Evolutionary conservation across 2,888 invertebrate genomes (phyloP).

Genomic region (Drosophila subquinaria): DNA sequence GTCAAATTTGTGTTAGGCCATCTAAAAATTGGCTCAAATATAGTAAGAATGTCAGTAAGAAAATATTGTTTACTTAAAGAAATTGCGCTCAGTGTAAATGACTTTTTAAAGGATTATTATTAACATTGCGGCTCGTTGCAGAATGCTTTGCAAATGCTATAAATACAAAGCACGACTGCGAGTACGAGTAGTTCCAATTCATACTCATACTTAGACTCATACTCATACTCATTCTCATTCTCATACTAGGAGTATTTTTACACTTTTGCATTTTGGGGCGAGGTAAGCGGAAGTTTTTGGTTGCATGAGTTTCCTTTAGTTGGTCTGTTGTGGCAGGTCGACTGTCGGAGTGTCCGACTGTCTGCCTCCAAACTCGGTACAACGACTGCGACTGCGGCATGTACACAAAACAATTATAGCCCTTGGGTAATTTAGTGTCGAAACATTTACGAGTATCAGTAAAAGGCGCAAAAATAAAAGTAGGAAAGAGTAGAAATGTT

Average conservation of each 20-base stretch:
- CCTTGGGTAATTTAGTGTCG: constrained; percentile 80
- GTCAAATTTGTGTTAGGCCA: neutral
- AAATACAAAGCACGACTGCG: constrained; percentile 57
- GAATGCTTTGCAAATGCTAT: constrained; percentile 45
- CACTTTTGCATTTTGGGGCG: constrained; percentile 51
- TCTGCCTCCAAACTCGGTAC: neutral
- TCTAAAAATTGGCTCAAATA: neutral
- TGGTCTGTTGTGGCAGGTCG: constrained; percentile 26
- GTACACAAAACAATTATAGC: constrained; percentile 80
- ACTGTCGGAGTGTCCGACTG: neutral
- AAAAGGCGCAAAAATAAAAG: constrained; percentile 22
- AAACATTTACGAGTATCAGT: constrained; percentile 65
- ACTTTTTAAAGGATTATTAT: constrained; percentile 27
- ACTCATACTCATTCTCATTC: no score
- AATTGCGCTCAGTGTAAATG: constrained; percentile 10
- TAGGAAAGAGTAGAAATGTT: constrained; percentile 54
- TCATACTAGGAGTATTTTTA: constrained; percentile 43
- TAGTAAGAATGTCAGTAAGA: neutral
- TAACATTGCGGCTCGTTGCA: constrained; percentile 23
- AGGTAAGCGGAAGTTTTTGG: constrained; percentile 19
- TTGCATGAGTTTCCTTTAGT: constrained; percentile 42
- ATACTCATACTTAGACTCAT: neutral
- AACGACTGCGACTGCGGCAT: constrained; percentile 33
- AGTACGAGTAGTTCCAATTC: constrained; percentile 2
- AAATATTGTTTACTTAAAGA: neutral